Base-by-base conservation (phyloP, 2,113 vertebrate species). In the Poeciliopsis prolifica region DNA sequence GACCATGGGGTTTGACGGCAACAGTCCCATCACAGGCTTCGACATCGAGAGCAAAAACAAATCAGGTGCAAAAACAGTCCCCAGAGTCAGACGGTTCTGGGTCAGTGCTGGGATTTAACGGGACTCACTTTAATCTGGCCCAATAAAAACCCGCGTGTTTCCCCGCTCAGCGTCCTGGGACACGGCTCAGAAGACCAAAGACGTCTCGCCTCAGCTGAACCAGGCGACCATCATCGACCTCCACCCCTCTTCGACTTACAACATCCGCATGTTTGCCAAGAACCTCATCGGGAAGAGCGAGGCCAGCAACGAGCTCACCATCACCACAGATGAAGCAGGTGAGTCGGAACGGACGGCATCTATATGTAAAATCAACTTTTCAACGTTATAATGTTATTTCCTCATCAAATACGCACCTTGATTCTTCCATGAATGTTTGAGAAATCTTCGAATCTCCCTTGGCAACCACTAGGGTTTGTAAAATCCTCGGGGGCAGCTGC, bases 31-130 rank as follows among this genome's bases (percentile, higher is more conserved):
- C 80, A 99, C 98, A 0, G 97, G 97, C 90, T 99, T 98, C 0
- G 98, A 99, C 74, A 99, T 99, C 3, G 98, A 99, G 84, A 99
- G 97, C 96, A 99, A 99, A 91, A 99, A 99, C 85, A 99, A 98
- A 93, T 97, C 98, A 82, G 97, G 98, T 99, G 19, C 4, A 60
- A 72, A 19, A 19, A 11, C 35, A 37, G 35, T 37, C 35, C 35
- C 35, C 35, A 11, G 35, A 37, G 35, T 58, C 51, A 3, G 11
- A 22, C 24, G 24, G 8, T 6, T 58, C 22, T 58, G 51, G 6
- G 3, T 66, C 51, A n/a, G 51, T 24, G 10, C 65, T 68, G 9
- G 75, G 35, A 86, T 73, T 68, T 66, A 77, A 85, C 69, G 1
- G 17, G 24, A 58, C 51, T n/a, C 40, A 82, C 77, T 90, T 85